Conservation (phyloP, 1,140 invertebrate species). For the Drosophila kurseongensis region DNA sequence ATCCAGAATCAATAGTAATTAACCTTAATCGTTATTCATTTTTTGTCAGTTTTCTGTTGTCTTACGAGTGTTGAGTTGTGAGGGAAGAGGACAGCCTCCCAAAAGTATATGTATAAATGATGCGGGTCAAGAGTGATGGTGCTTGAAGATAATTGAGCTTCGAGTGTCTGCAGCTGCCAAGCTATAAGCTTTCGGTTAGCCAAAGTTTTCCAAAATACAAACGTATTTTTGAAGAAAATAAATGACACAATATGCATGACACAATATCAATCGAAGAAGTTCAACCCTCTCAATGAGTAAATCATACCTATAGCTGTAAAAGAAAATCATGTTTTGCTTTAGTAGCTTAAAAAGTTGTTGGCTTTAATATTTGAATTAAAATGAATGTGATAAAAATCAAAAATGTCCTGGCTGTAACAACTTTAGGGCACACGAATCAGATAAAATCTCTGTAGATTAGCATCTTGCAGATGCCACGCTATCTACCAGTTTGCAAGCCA, state of each 20-base stretch:
- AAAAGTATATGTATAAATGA: conserved; percentile 28
- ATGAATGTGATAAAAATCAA: no score
- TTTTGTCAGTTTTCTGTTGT: conserved; percentile 37
- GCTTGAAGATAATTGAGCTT: conserved; percentile 32
- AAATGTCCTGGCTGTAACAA: no score
- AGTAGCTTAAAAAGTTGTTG: no score
- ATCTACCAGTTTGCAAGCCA: conserved; percentile 21
- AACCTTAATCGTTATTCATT: conserved; percentile 72
- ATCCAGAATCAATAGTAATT: conserved; percentile 80
- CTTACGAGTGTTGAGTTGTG: conserved; percentile 40
- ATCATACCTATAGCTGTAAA: no score
- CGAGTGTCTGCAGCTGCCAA: conserved; percentile 28
- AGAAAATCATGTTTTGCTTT: no score
- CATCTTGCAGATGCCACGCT: conserved; percentile 13
- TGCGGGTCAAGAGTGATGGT: conserved; percentile 42
- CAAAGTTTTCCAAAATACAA: neutral
- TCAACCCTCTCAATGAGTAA: no score
- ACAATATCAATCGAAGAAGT: neutral
- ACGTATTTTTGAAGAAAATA: neutral
- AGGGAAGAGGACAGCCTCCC: conserved; percentile 26
- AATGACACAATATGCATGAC: neutral
- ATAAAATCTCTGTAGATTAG: conserved; percentile 30
- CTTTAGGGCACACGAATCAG: conserved; percentile 6
- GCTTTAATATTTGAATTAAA: no score
- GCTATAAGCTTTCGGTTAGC: neutral